phyloP scores from a whole-genome alignment of 1,140 invertebrate species.

The Drosophila cardini region DNA sequence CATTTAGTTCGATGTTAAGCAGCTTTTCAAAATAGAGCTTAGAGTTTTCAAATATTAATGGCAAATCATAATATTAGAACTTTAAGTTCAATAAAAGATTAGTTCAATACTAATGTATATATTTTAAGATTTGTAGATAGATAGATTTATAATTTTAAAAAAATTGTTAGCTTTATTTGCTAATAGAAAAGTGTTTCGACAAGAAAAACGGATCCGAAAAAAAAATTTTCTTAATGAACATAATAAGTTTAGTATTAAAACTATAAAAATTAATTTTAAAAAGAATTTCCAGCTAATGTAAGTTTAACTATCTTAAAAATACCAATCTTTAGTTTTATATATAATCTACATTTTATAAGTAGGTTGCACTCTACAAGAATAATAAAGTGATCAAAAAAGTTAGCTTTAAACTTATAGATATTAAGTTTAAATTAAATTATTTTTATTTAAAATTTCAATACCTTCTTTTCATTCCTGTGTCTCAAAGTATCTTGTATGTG shows the following conservation, averaged over 20 bases:
- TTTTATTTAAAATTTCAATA: conserved; percentile 21
- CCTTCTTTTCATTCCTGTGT: conserved; percentile 65
- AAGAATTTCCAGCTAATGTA: neutral
- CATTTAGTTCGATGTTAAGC: conserved; percentile 25
- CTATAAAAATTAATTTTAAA: too few species aligned
- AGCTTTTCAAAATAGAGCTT: conserved; percentile 19
- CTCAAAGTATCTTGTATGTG: conserved; percentile 85
- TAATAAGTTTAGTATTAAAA: too few species aligned
- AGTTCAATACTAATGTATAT: neutral
- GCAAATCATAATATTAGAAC: neutral
- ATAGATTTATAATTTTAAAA: too few species aligned
- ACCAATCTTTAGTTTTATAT: neutral
- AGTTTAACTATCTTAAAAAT: neutral
- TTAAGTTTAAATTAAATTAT: conserved; percentile 8
- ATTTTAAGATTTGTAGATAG: neutral
- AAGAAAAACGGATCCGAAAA: too few species aligned
- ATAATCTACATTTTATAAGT: neutral
- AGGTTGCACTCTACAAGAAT: neutral
- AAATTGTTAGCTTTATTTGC: too few species aligned
- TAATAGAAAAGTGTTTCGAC: too few species aligned
- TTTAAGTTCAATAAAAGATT: neutral
- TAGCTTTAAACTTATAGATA: conserved; percentile 12
- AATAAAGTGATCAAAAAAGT: neutral
- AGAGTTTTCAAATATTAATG: conserved; percentile 1
- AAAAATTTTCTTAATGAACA: too few species aligned